Evolutionary conservation across 2,888 invertebrate genomes (phyloP), one percentile per base, ranked within the genome.

Genomic region (Tillus elongatus): DNA sequence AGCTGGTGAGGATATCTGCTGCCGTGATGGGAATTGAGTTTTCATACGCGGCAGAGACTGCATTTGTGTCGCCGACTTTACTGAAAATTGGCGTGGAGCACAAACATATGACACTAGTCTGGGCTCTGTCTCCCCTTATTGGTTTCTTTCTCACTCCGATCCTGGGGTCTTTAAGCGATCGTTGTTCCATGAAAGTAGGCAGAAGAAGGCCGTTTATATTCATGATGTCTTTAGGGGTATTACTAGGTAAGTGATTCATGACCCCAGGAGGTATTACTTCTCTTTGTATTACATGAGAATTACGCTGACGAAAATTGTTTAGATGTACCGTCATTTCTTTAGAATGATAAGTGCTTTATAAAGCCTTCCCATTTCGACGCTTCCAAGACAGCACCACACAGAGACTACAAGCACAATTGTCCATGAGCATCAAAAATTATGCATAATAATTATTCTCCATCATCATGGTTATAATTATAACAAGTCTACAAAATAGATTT

Each of bases 21-120:
- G 92, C 92, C 1, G 93, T 96, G 1, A 93, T 92, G 85, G 95
- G 96, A 2, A 93, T 96, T 39, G 95, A 96, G 63, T 91, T 96
- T 66, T 92, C 95, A 0, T 96, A 96, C 59, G 92, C 96, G 0
- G 95, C 93, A 0, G 95, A 96, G 68, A 96, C 95, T 0, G 95
- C 95, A 1, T 95, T 95, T 65, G 95, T 95, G 1, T 93, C 91
- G 0, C 95, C 96, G 2, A 92, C 91, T 0, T 69, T 96, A 9
- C 74, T 95, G 2, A 88, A 91, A 68, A 88, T 95, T 46, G 90
- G 95, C 3, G 87, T 95, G 1, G 82, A 87, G 39, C 91, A 93
- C 61, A 79, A 85, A 47, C 85, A 88, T 57, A 95, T 95, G 92
- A 93, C 93, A 0, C 67, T 95, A 37, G 90, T 93, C 14, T 96